A percentile compares a stretch with the other conserved stretches of the same genome.
Conservation (phyloP, 2,113 vertebrate species). For the Donacobius atricapilla region DNA sequence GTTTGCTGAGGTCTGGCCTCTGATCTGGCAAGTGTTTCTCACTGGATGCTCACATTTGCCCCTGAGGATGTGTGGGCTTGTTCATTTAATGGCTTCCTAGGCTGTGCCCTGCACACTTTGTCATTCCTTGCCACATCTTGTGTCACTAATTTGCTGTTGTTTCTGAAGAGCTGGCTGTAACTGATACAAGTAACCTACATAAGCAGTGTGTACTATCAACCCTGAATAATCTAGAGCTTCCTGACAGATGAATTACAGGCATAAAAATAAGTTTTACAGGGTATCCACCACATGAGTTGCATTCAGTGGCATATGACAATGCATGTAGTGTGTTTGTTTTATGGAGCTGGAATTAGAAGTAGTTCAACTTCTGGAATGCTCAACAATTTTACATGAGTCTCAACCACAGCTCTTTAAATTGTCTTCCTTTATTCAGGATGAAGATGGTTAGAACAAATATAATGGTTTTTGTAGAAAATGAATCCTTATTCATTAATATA, state of each 20-base stretch:
- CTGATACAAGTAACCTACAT: background rate
- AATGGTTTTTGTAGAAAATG: background rate
- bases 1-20: background rate
- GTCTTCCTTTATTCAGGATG: background rate
- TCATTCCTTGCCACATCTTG: background rate
- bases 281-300: background rate
- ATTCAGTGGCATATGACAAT: background rate
- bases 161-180: background rate
- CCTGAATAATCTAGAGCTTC: background rate
- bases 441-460: background rate
- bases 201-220: background rate
- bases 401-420: background rate
- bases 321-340: background rate
- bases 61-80: background rate
- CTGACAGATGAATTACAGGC: background rate
- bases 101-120: background rate
- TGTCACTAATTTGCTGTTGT: background rate
- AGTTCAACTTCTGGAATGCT: background rate
- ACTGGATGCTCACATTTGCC: rapidly evolving
- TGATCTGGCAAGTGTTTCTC: background rate
- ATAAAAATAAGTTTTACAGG: background rate
- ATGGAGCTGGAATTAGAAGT: background rate
- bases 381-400: background rate
- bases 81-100: background rate
- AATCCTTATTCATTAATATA: background rate